Evolutionary conservation across 2,797 vertebrate genomes (phyloP).

Genomic region (Pristis pectinata): DNA sequence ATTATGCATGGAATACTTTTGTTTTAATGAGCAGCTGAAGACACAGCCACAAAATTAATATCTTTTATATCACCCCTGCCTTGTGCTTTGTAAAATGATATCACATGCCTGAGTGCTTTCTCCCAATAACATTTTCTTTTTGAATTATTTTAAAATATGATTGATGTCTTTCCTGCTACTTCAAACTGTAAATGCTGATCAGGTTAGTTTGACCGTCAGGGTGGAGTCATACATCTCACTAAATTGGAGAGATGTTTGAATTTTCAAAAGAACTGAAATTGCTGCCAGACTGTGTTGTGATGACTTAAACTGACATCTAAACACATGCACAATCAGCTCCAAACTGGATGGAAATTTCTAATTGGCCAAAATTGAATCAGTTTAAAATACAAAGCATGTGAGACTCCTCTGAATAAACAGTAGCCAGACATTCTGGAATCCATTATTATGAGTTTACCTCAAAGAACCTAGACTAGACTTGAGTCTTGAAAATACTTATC

Average conservation of each 20-base stretch:
- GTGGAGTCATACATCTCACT: background rate
- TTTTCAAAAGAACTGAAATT: background rate
- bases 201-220: background rate
- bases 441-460: constrained; percentile 76
- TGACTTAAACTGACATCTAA: background rate
- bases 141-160: constrained; percentile 29
- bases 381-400: constrained; percentile 52
- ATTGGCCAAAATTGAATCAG: constrained; percentile 51
- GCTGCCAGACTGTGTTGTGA: background rate
- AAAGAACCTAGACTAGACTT: constrained; percentile 62
- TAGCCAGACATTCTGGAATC: constrained; percentile 71
- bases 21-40: background rate
- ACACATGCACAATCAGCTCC: background rate
- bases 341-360: constrained; percentile 59
- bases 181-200: background rate
- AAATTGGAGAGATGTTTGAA: constrained; percentile 1
- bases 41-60: background rate
- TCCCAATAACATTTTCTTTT: background rate
- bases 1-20: background rate
- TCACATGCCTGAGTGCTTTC: background rate
- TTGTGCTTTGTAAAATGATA: background rate
- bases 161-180: background rate
- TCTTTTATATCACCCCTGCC: background rate
- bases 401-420: constrained; percentile 53
- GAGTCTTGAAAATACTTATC: constrained; percentile 46